Evolutionary conservation across 1,140 invertebrate genomes (phyloP).

Genomic region (Rhopalosiphum maidis): DNA sequence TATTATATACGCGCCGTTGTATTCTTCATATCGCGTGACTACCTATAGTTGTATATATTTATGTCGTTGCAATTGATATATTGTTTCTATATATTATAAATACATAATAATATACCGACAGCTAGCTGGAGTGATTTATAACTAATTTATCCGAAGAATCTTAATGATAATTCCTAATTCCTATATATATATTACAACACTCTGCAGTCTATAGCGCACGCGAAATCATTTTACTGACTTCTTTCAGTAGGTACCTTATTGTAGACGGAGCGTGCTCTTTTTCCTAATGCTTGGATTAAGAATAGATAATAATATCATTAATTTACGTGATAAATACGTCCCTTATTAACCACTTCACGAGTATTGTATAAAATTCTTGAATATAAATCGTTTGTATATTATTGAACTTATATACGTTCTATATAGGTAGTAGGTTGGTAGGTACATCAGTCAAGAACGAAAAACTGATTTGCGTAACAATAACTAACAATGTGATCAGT

Average conservation of each 20-base stretch:
- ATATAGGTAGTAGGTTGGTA: neutral
- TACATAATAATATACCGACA: neutral
- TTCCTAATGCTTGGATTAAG: neutral
- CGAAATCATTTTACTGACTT: neutral
- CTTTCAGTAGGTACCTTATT: neutral
- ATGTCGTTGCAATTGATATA: neutral
- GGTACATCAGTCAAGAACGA: neutral
- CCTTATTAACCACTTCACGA: neutral
- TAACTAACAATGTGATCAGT: neutral
- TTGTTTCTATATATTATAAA: neutral
- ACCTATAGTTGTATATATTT: neutral
- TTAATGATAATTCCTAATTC: neutral
- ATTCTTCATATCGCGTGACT: neutral
- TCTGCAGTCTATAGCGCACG: neutral
- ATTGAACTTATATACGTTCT: neutral
- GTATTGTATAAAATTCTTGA: neutral
- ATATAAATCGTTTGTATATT: neutral
- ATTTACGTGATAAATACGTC: neutral
- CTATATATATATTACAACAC: neutral
- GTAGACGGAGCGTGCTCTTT: neutral
- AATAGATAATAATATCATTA: neutral
- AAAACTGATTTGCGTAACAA: slow-evolving; percentile 29
- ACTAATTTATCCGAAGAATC: neutral
- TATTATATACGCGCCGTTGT: neutral
- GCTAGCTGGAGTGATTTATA: neutral